A percentile compares a stretch with the other conserved stretches of the same genome.
phyloP scores from a whole-genome alignment of 2,113 vertebrate species.

The Corydoras sp. region DNA sequence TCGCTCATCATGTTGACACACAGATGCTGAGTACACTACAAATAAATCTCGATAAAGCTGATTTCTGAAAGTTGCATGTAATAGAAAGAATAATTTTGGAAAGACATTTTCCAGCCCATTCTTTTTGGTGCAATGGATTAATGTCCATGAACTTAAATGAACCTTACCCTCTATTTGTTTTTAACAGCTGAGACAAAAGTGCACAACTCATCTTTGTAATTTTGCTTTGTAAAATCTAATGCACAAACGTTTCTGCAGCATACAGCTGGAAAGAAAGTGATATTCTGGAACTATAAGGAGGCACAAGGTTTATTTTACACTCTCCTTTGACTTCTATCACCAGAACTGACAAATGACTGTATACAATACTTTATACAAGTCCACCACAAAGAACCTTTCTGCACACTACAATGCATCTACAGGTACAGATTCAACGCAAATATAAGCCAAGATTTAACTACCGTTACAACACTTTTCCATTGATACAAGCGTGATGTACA shows the following conservation, averaged over 20 bases:
- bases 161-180: conserved; percentile 22
- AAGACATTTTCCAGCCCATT: conserved; percentile 34
- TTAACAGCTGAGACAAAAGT: conserved; percentile 57
- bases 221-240: conserved; percentile 56
- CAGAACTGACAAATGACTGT: conserved; percentile 55
- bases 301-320: conserved; percentile 37
- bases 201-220: conserved; percentile 55
- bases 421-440: conserved; percentile 36
- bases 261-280: conserved; percentile 47
- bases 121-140: conserved; percentile 26
- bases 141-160: conserved; percentile 41
- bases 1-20: too few species aligned
- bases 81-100: neutral
- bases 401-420: conserved; percentile 33
- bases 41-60: too few species aligned
- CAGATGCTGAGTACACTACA: too few species aligned
- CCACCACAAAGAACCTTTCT: conserved; percentile 46
- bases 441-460: conserved; percentile 53
- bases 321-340: conserved; percentile 34
- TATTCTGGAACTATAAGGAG: conserved; percentile 21
- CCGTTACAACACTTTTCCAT: conserved; percentile 48
- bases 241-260: conserved; percentile 58
- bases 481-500: conserved; percentile 55
- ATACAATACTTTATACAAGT: conserved; percentile 58
- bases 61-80: too few species aligned